phyloP scores from a whole-genome alignment of 2,888 invertebrate species.

The Drosophila barbarae region DNA sequence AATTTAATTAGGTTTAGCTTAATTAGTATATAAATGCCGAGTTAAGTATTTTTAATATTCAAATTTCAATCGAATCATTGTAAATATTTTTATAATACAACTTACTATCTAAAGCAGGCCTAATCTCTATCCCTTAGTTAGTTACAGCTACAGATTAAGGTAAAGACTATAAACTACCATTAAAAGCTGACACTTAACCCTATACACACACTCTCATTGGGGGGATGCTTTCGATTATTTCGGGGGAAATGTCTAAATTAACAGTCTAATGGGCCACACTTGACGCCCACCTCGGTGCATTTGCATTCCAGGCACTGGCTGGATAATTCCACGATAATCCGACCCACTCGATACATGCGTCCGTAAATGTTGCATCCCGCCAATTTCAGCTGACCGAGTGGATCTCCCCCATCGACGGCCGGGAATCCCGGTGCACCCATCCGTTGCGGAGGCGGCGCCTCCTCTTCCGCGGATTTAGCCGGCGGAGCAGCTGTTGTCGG shows the following conservation, averaged over 20 bases:
- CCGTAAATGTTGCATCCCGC: slow-evolving; percentile 95
- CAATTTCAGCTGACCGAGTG: slow-evolving; percentile 85
- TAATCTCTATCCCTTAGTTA: slow-evolving; percentile 27
- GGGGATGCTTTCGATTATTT: slow-evolving; percentile 5
- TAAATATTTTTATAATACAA: slow-evolving; percentile 57
- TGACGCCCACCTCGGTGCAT: slow-evolving; percentile 92
- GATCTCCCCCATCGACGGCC: slow-evolving; percentile 30
- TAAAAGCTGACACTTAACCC: slow-evolving; percentile 26
- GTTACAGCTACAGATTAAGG: slow-evolving; percentile 26
- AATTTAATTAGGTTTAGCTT: not conserved
- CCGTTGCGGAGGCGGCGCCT: not conserved
- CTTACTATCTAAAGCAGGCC: slow-evolving; percentile 41
- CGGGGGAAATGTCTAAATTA: slow-evolving; percentile 61
- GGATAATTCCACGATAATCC: slow-evolving; percentile 90
- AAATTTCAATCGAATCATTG: slow-evolving; percentile 27
- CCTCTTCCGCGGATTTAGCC: slow-evolving; percentile 9
- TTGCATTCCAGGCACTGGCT: slow-evolving; percentile 90
- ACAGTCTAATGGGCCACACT: slow-evolving; percentile 86
- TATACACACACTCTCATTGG: slow-evolving; percentile 26
- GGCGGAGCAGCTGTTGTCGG: slow-evolving; percentile 25
- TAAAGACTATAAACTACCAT: slow-evolving; percentile 15
- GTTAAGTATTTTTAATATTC: slow-evolving; percentile 7
- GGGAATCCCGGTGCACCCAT: slow-evolving; percentile 3
- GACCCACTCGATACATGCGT: slow-evolving; percentile 90
- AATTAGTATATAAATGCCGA: slow-evolving; percentile 32